phyloP scores from a whole-genome alignment of 2,113 vertebrate genomes.

The Nyctereutes procyonoides region DNA sequence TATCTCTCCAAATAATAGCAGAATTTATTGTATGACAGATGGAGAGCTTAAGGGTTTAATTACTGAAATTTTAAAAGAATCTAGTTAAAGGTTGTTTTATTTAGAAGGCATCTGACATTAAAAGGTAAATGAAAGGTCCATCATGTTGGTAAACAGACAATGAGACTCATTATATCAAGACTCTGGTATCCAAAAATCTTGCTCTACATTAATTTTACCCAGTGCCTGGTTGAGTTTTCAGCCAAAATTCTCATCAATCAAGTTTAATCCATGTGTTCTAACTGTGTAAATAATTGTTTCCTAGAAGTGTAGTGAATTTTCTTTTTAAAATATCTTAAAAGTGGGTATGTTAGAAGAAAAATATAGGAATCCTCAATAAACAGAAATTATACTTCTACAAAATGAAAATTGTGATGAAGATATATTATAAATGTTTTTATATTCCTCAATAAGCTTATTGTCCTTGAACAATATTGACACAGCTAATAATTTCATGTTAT shows the following conservation, averaged over 20 bases:
- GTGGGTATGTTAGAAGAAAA: background rate
- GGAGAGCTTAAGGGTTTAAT: background rate
- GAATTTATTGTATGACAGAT: constrained; percentile 13
- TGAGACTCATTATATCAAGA: background rate
- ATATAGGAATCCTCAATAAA: background rate
- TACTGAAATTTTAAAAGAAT: constrained; percentile 6
- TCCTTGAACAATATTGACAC: background rate
- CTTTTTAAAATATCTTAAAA: background rate
- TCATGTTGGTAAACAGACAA: background rate
- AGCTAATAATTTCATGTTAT: background rate
- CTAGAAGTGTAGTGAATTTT: constrained; percentile 22
- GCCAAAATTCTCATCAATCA: background rate
- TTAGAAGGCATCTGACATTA: constrained; percentile 25
- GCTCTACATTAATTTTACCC: background rate
- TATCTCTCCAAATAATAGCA: background rate
- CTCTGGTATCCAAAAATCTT: background rate
- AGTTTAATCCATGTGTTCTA: background rate
- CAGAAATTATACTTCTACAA: background rate
- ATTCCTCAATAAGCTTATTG: background rate
- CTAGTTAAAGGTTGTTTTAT: background rate
- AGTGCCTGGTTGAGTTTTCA: background rate
- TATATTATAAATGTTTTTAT: background rate
- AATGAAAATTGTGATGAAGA: background rate
- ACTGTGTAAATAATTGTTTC: constrained; percentile 37
- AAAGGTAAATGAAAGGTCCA: background rate